These are phyloP conservation scores for Saccopteryx bilineata DNA, from an alignment of 2,113 vertebrate genomes.

Conservation along the genomic window DNA sequence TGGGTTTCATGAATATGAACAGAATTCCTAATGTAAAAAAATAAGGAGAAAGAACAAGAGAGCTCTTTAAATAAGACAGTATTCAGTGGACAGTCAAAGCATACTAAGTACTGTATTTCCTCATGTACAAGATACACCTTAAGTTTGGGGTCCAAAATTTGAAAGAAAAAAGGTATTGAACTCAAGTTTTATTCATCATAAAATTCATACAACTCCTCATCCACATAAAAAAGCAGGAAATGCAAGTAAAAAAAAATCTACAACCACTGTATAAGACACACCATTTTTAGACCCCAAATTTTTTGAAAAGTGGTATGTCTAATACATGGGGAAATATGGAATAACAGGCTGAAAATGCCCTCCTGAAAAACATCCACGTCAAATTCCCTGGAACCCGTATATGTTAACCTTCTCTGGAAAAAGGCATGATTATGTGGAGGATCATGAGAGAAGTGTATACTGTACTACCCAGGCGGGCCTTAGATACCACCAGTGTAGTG, in stretches of 20 bases:
- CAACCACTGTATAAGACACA: too few relatives aligned
- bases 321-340: too few relatives aligned
- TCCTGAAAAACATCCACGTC: not conserved
- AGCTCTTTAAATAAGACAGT: not conserved
- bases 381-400: not conserved
- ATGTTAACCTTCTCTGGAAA: not conserved
- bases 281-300: too few relatives aligned
- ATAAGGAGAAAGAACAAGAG: not conserved
- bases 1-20: not conserved
- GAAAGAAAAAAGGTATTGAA: too few relatives aligned
- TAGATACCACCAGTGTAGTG: not conserved
- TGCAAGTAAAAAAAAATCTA: too few relatives aligned
- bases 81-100: not conserved
- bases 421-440: not conserved
- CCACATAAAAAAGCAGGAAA: too few relatives aligned
- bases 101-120: not conserved
- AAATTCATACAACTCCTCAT: too few relatives aligned
- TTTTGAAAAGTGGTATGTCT: too few relatives aligned
- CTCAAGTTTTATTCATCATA: too few relatives aligned
- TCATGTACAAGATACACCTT: too few relatives aligned
- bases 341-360: not conserved
- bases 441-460: not conserved
- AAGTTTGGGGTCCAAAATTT: too few relatives aligned
- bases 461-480: not conserved
- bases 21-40: slow-evolving; percentile 62